Conservation (phyloP, 2,797 vertebrate species). For the Sebastes dallii region DNA sequence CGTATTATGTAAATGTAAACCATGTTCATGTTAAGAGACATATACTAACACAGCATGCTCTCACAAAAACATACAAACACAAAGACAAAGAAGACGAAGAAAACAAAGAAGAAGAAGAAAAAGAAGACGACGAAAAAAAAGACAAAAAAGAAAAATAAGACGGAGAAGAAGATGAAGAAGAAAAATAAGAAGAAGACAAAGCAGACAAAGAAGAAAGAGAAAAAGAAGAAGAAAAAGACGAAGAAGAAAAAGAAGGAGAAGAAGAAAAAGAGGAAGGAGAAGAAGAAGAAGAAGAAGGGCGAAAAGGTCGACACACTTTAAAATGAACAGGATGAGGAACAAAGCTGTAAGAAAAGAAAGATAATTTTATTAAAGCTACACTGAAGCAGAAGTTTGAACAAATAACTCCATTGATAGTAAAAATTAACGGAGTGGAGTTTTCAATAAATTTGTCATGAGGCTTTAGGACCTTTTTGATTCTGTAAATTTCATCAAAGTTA, state of each 20-base stretch:
- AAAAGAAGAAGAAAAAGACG: too few species aligned
- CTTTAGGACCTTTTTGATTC: background rate
- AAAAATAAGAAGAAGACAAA: too few species aligned
- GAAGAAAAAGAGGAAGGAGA: too few species aligned
- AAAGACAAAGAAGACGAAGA: too few species aligned
- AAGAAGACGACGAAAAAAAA: accelerated
- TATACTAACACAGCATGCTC: background rate
- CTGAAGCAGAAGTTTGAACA: background rate
- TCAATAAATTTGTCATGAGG: background rate
- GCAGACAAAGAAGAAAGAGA: too few species aligned
- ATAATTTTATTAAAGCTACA: background rate
- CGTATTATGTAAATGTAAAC: background rate
- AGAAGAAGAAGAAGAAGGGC: too few species aligned
- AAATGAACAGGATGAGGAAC: background rate
- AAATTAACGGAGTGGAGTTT: background rate
- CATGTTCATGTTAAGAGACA: background rate
- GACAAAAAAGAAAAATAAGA: too few species aligned
- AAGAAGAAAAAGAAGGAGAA: too few species aligned
- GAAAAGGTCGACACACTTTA: background rate
- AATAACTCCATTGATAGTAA: background rate
- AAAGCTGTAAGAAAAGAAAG: background rate
- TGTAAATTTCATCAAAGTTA: background rate
- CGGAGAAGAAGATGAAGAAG: too few species aligned
- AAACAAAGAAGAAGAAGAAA: too few species aligned
- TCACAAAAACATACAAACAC: background rate